Percentiles rank a stretch among this genome's conserved stretches.
These are phyloP conservation scores for Morpho achilles DNA, from an alignment of 2,888 invertebrate genomes.

Conservation along the genomic window DNA sequence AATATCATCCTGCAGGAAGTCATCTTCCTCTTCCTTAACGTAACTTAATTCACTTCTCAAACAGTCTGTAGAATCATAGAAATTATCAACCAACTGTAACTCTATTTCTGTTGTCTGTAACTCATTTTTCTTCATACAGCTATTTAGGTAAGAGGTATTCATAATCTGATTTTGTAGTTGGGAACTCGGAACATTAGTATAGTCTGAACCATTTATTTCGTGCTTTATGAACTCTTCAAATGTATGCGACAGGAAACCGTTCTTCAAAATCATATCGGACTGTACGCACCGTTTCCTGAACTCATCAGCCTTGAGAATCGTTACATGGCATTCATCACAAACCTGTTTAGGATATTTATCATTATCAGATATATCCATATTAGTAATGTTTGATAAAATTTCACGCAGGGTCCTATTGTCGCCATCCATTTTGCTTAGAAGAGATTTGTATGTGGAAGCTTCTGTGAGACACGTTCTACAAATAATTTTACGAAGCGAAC, in stretches of 20 bases:
- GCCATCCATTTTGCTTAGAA: constrained; percentile 42
- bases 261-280: constrained; percentile 48
- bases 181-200: neutral
- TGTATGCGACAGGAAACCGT: constrained; percentile 30
- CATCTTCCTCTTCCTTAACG: constrained; percentile 26
- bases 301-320: constrained; percentile 48
- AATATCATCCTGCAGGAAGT: constrained; percentile 17
- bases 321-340: constrained; percentile 51
- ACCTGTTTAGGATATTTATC: constrained; percentile 57
- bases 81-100: constrained; percentile 7
- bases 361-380: constrained; percentile 45
- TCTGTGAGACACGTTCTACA: constrained; percentile 56
- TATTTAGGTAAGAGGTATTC: constrained; percentile 5
- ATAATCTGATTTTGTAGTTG: neutral
- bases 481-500: constrained; percentile 33
- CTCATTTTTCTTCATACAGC: constrained; percentile 1
- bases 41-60: neutral
- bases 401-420: constrained; percentile 45
- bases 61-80: constrained; percentile 2
- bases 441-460: constrained; percentile 43
- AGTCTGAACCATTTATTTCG: constrained; percentile 8
- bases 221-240: constrained; percentile 21
- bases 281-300: constrained; percentile 58
- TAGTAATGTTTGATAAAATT: constrained; percentile 46
- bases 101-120: constrained; percentile 4